These are phyloP conservation scores for Nomada ruficornis DNA, from an alignment of 2,888 invertebrate species.

Conservation along the genomic window DNA sequence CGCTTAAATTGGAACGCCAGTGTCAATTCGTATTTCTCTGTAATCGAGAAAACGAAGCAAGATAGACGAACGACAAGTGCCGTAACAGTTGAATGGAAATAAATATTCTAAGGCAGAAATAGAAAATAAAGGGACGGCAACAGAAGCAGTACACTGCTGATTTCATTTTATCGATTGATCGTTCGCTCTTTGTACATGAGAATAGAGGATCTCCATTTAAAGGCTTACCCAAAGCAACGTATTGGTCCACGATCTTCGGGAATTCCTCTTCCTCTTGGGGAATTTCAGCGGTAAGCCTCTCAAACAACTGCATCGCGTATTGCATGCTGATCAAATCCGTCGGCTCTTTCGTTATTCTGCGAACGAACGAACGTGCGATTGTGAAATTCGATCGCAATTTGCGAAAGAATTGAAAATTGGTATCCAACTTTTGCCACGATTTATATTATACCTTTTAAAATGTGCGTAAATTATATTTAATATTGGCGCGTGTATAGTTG, in stretches of 20 bases:
- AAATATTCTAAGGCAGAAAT: not conserved
- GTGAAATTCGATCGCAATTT: slow-evolving; percentile 35
- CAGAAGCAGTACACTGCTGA: not conserved
- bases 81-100: not conserved
- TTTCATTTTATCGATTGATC: slow-evolving; percentile 41
- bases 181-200: slow-evolving; percentile 11
- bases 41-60: slow-evolving; percentile 1
- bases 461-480: too few relatives aligned
- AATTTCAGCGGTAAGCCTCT: slow-evolving; percentile 88
- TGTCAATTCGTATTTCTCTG: slow-evolving; percentile 90
- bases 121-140: not conserved
- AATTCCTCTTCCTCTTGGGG: slow-evolving; percentile 89
- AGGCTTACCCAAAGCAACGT: slow-evolving; percentile 87
- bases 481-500: too few relatives aligned
- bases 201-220: slow-evolving; percentile 48
- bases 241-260: slow-evolving; percentile 90
- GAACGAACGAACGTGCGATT: slow-evolving; percentile 63
- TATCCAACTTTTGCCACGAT: too few relatives aligned
- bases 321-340: slow-evolving; percentile 90
- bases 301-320: slow-evolving; percentile 88
- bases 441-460: too few relatives aligned
- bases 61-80: not conserved
- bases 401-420: not conserved
- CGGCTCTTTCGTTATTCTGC: slow-evolving; percentile 88
- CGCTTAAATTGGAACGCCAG: slow-evolving; percentile 87